Conservation (phyloP, 30 jellyfish, hydroid and myxozoan species). For the Phacellophora camtschatica region DNA sequence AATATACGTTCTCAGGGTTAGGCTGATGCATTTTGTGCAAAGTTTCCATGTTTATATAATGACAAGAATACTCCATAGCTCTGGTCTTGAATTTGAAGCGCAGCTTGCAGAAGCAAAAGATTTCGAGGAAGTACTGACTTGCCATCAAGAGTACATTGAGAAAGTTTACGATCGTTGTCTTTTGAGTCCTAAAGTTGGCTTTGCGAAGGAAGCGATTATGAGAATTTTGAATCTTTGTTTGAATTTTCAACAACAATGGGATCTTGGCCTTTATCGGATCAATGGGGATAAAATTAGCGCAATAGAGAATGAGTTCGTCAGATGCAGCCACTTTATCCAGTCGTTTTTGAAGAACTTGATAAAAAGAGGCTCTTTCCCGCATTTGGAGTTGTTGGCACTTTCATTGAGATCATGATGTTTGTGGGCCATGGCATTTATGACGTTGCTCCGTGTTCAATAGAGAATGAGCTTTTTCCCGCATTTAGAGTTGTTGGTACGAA, state of each 20-base stretch:
- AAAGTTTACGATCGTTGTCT: constrained; percentile 79
- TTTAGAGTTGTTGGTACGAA: too few relatives aligned
- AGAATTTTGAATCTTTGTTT: constrained; percentile 60
- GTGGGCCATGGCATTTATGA: too few relatives aligned
- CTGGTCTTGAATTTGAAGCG: constrained; percentile 59
- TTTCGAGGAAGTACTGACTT: constrained; percentile 67
- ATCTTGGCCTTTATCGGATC: constrained; percentile 7
- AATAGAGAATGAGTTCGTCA: constrained; percentile 66
- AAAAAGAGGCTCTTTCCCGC: constrained; percentile 90
- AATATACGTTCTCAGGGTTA: constrained; percentile 69
- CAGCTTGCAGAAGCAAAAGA: constrained; percentile 60
- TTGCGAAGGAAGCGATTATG: constrained; percentile 79
- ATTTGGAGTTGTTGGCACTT: constrained; percentile 47
- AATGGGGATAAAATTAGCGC: constrained; percentile 30
- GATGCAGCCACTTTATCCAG: constrained; percentile 76
- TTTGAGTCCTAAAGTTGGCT: constrained; percentile 78
- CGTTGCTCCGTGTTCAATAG: too few relatives aligned
- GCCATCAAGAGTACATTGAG: constrained; percentile 60
- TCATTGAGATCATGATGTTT: constrained; percentile 2
- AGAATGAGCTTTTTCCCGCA: too few relatives aligned
- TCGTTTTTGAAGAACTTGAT: constrained; percentile 77
- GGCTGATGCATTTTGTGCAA: constrained; percentile 81
- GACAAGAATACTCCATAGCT: constrained; percentile 72
- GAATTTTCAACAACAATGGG: constrained; percentile 71
- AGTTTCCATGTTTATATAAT: constrained; percentile 72